Percentiles rank a stretch among this genome's conserved stretches.
phyloP scores from a whole-genome alignment of 2,888 invertebrate genomes.

The Phytoseiulus persimilis region DNA sequence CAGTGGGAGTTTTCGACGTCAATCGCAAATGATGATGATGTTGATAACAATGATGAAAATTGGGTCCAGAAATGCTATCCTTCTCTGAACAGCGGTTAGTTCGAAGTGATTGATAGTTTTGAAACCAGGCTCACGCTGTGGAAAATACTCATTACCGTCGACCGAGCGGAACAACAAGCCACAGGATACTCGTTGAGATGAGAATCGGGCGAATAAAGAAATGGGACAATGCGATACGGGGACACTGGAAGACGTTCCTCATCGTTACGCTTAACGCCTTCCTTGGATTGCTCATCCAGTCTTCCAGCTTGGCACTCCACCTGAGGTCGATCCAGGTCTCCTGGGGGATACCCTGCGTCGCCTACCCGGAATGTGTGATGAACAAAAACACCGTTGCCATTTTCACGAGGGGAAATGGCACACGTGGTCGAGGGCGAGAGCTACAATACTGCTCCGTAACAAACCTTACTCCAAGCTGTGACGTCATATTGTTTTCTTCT shows the following conservation, averaged over 20 bases:
- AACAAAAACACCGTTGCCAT: background rate
- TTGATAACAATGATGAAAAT: background rate
- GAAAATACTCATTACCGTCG: background rate
- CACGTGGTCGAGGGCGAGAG: background rate
- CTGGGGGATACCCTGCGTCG: too few relatives aligned
- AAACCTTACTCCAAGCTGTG: background rate
- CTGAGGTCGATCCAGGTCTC: background rate
- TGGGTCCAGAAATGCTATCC: background rate
- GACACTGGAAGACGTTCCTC: background rate
- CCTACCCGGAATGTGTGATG: background rate
- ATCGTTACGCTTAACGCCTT: background rate
- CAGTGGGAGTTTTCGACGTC: too few relatives aligned
- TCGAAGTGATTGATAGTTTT: background rate
- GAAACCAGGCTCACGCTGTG: background rate
- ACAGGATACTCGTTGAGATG: background rate
- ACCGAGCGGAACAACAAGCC: background rate
- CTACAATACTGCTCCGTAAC: background rate
- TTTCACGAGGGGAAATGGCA: background rate
- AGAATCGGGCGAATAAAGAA: background rate
- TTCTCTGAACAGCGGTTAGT: background rate
- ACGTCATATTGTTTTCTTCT: background rate
- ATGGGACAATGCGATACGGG: background rate
- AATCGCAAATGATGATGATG: background rate
- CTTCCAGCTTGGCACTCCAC: background rate
- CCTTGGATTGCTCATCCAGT: background rate